phyloP scores from a whole-genome alignment of 2,888 invertebrate species.

The Caenorhabditis zanzibari region DNA sequence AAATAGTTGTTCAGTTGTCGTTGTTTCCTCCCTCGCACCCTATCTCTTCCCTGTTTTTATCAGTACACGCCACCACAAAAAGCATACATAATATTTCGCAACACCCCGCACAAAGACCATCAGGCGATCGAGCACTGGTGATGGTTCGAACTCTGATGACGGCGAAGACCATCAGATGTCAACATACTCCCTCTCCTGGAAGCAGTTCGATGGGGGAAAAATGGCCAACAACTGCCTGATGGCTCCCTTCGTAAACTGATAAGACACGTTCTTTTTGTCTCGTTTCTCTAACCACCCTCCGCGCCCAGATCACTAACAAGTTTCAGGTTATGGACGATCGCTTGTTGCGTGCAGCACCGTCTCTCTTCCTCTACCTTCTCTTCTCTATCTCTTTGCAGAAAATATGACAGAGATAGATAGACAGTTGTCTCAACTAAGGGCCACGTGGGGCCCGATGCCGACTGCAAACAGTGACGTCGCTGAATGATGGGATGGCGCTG shows the following conservation, averaged over 20 bases:
- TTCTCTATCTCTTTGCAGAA: conserved; percentile 36
- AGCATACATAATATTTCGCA: conserved; percentile 42
- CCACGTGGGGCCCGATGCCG: conserved; percentile 57
- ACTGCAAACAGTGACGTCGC: conserved; percentile 66
- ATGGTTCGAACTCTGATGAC: conserved; percentile 55
- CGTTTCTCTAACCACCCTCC: conserved; percentile 5
- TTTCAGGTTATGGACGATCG: conserved; percentile 50
- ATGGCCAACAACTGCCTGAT: conserved; percentile 6
- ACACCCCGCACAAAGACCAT: conserved; percentile 41
- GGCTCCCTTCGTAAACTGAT: conserved; percentile 50
- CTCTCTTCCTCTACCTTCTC: conserved; percentile 7
- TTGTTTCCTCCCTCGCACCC: conserved; percentile 10
- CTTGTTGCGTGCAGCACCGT: conserved; percentile 47
- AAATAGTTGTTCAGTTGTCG: conserved; percentile 1
- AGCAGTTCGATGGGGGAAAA: conserved; percentile 27
- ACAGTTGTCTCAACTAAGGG: conserved; percentile 61
- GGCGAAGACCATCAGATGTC: conserved; percentile 38
- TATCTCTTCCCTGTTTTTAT: conserved; percentile 14
- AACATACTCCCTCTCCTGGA: conserved; percentile 40
- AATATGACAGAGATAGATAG: conserved; percentile 33
- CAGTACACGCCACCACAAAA: conserved; percentile 21
- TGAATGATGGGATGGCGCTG: conserved; percentile 22
- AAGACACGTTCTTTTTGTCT: conserved; percentile 54
- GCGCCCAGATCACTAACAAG: conserved; percentile 42
- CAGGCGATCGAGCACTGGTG: conserved; percentile 62